A percentile compares a stretch with the other conserved stretches of the same genome.
Evolutionary conservation across 2,888 invertebrate genomes (phyloP).

Genomic region (Leucoma salicis): DNA sequence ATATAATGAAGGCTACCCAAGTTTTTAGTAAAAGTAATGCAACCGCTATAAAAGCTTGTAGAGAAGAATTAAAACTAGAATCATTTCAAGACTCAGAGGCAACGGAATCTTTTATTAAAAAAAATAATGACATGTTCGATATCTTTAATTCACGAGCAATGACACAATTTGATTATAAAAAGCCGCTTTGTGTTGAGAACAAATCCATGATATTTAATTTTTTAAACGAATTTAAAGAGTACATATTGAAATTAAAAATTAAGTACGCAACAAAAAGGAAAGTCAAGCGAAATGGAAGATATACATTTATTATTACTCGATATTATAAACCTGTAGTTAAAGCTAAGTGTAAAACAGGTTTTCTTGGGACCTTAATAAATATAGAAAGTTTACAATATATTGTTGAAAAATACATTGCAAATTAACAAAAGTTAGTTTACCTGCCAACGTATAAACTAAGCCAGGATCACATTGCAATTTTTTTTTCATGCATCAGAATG

Average conservation of each 20-base stretch:
- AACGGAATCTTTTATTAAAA: constrained; percentile 12
- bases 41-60: constrained; percentile 5
- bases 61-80: constrained; percentile 4
- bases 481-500: constrained; percentile 14
- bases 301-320: not conserved
- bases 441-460: constrained; percentile 3
- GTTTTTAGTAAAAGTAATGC: constrained; percentile 1
- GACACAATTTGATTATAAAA: constrained; percentile 9
- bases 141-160: constrained; percentile 21
- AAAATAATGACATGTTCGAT: constrained; percentile 29
- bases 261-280: not conserved
- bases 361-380: constrained; percentile 12
- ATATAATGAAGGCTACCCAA: constrained; percentile 3
- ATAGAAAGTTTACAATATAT: constrained; percentile 1
- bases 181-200: constrained; percentile 10
- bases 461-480: constrained; percentile 19
- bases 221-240: not conserved
- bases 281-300: not conserved
- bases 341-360: constrained; percentile 11
- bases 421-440: not conserved
- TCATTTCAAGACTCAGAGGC: constrained; percentile 8
- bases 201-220: constrained; percentile 1
- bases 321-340: constrained; percentile 7
- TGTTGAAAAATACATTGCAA: not conserved
- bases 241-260: not conserved